Evolutionary conservation across 2,113 vertebrate species (phyloP).

Genomic region (Ptychochromis oligacanthus): DNA sequence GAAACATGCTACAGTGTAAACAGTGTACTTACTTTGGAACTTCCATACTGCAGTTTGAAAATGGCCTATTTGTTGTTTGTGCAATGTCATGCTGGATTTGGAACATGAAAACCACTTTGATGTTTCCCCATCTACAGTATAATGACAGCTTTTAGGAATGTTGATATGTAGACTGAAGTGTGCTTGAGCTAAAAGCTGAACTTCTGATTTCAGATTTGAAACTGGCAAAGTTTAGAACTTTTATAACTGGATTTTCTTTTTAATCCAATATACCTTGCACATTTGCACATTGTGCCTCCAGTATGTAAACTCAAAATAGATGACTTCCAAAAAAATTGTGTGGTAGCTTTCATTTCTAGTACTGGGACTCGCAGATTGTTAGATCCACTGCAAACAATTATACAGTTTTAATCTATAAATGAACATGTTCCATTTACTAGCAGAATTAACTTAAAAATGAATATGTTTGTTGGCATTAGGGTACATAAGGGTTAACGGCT

Average conservation of each 20-base stretch:
- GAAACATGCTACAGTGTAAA: neutral
- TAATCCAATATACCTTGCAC: neutral
- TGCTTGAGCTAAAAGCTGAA: neutral
- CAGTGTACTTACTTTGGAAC: neutral
- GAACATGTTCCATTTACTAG: neutral
- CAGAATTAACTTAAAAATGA: neutral
- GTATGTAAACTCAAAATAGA: neutral
- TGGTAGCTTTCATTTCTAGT: constrained; percentile 1
- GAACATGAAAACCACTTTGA: neutral
- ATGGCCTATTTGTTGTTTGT: neutral
- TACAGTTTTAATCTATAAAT: neutral
- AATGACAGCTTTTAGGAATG: neutral
- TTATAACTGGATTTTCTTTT: constrained; percentile 4
- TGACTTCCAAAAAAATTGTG: neutral
- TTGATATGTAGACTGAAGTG: neutral
- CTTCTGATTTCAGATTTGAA: neutral
- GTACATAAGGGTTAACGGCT: neutral
- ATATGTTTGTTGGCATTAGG: neutral
- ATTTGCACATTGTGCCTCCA: neutral
- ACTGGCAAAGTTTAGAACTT: neutral
- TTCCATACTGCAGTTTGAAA: neutral
- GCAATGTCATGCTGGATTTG: neutral
- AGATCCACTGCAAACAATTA: neutral
- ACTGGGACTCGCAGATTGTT: neutral
- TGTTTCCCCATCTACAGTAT: neutral